These are phyloP conservation scores for Bombus picipes DNA, from an alignment of 1,140 invertebrate species.

Conservation along the genomic window DNA sequence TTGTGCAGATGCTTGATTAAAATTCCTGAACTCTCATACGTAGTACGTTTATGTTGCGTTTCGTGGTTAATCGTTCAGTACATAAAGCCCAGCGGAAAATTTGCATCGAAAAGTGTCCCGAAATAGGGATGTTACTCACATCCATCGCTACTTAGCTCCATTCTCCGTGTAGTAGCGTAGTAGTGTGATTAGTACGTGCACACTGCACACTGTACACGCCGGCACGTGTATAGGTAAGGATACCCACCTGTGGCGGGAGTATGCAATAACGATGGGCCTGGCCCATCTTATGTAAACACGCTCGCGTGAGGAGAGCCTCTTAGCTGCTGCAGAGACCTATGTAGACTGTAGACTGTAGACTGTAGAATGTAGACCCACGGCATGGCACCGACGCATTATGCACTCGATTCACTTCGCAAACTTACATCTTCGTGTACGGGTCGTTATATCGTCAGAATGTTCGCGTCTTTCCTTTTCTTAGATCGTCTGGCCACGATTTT, in stretches of 20 bases:
- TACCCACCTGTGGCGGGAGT: slow-evolving; percentile 72
- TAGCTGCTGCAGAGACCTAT: slow-evolving; percentile 54
- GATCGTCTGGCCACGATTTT: slow-evolving; percentile 36
- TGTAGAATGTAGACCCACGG: too few species aligned
- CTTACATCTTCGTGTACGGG: slow-evolving; percentile 20
- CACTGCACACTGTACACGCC: background rate
- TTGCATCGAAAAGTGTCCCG: background rate
- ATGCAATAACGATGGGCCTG: slow-evolving; percentile 47
- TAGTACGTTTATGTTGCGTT: background rate
- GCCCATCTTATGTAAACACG: slow-evolving; percentile 75
- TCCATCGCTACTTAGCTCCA: slow-evolving; percentile 3
- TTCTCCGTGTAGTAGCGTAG: background rate
- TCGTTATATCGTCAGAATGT: slow-evolving; percentile 32
- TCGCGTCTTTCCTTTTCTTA: background rate
- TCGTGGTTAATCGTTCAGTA: background rate
- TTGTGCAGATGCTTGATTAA: background rate
- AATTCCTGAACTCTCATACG: background rate
- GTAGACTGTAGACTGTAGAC: slow-evolving; percentile 62
- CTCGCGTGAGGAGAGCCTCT: slow-evolving; percentile 73
- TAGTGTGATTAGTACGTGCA: background rate
- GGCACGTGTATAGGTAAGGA: background rate
- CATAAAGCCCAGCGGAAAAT: background rate
- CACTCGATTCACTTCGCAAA: slow-evolving; percentile 56
- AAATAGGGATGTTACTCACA: background rate
- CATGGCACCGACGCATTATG: slow-evolving; percentile 73